Evolutionary conservation across 2,888 invertebrate genomes (phyloP), one percentile per base, ranked within the genome.

Genomic region (Ophion slaviceki): DNA sequence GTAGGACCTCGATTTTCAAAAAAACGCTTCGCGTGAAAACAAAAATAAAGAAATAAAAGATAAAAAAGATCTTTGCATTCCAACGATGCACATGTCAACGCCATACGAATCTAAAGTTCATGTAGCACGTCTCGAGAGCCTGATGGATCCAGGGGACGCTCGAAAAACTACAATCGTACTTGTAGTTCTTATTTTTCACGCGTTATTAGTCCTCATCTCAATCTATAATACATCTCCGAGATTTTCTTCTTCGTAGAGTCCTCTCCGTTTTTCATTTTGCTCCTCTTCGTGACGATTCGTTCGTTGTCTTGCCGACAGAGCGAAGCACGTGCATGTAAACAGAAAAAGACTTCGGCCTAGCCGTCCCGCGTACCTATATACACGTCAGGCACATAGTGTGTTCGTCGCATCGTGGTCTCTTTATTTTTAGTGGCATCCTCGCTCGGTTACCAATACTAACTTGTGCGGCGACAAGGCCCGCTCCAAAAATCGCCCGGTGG

Each of bases 371-470:
- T 57, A 68, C 36, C 17, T 5, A n/a, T n/a, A 59, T 32, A 40
- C 24, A 28, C 70, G 62, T 57, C 53, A n/a, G 32, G 36, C 67
- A 53, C n/a, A 17, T 14, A 20, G 62, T n/a, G 28, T 32, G 36
- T 45, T 32, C 45, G 24, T 75, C 40, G 14, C 24, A 24, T 59
- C 45, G 32, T 61, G 53, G 76, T 71, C 66, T 79, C 84, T 87
- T 87, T 87, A 87, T 87, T 87, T 87, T 87, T 87, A 87, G 87
- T 87, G 82, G 75, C 57, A 80, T 84, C 82, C 80, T 75, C 82
- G 80, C 70, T 81, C 53, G 57, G 66, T 45, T 68, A 82, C 79
- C 61, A 78, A 82, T 61, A 79, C 64, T 62, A 78, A 75, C 71
- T 62, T 66, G 75, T 40, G 57, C 14, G 40, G 80, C 67, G 74